Evolutionary conservation across 2,113 vertebrate genomes (phyloP), one percentile per base, ranked within the genome.

Genomic region (Eira barbara): DNA sequence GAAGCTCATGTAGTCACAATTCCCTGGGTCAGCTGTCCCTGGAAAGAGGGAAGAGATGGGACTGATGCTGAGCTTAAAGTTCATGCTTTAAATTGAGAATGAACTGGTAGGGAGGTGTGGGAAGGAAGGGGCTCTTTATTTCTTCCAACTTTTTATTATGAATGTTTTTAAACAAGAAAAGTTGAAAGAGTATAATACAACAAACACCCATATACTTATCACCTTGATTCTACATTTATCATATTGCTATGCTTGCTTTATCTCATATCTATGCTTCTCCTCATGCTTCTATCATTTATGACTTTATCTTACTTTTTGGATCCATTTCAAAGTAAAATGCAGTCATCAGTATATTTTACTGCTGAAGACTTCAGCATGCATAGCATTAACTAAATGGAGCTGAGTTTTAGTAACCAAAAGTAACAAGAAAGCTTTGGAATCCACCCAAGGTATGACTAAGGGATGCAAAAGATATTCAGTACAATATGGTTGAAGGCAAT

Each of bases 401-500:
- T 80, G 61, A 73, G n/a, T 93, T 73, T 94, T 57, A 87, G 13
- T 34, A 91, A 79, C 18, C 23, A 36, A 31, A 91, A 84, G 36
- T 73, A 91, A 78, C 7, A 85, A 96, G 23, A 96, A 91, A 87
- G 8, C 18, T 71, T 84, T 88, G 91, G 61, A 96, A 94, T 65
- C 5, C 13, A 80, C 36, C 78, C 69, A 96, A 87, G 11, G 15
- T 95, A 52, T 83, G 31, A 93, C 93, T 91, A 91, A 91, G 3
- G 61, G 49, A 93, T 88, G 36, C 49, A 39, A 79, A 63, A 78
- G 31, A 57, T 78, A 96, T 23, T 55, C 34, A 88, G 0, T 59
- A 36, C 31, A 91, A 29, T 27, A n/a, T 73, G 21, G 21, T 57
- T 93, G 74, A 96, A 95, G 20, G 29, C 39, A 78, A 91, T 69